Evolutionary conservation across 2,888 invertebrate species (phyloP), one percentile per base, ranked within the genome.

Genomic region (Drosophila nr. medialis): DNA sequence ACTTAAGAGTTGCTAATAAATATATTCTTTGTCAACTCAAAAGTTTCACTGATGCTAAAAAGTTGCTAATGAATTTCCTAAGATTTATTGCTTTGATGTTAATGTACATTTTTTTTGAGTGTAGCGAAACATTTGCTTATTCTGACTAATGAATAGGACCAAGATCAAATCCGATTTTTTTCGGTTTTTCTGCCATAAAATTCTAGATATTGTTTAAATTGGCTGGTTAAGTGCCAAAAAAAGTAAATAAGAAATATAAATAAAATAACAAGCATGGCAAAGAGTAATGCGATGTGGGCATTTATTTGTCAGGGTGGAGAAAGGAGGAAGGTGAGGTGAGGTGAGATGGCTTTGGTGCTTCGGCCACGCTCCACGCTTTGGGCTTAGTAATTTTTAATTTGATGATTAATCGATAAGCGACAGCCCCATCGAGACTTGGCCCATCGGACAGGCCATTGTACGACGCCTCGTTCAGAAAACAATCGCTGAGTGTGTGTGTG

Each of bases 381-480:
- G 71, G 81, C 63, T 74, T 87, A 75, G 87, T 76, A 80, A 80
- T 78, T 78, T 86, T 89, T 89, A 89, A 87, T 89, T 90, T 84
- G 74, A 89, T 90, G 90, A 87, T 87, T 87, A 89, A 87, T 87
- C 87, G 90, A 90, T 90, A 90, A 89, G 82, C 80, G 79, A 82
- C 89, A 82, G 89, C 83, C 66, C 51, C 67, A 80, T 64, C 68
- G 81, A 45, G 45, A 67, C 81, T 68, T 34, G 32, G n/a, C n/a
- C 55, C 38, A 55, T 42, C 27, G 51, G 27, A 45, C 75, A 60
- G 84, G 81, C 89, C 87, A 84, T 80, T 89, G 84, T 80, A 83
- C 86, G 72, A 63, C 21, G 38, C 64, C 73, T n/a, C 55, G 27
- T 61, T 51, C 63, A 63, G 63, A 65, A 45, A 61, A 11, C 60